Evolutionary conservation across 2,888 invertebrate genomes (phyloP).

Genomic region (Drosophila macrospina): DNA sequence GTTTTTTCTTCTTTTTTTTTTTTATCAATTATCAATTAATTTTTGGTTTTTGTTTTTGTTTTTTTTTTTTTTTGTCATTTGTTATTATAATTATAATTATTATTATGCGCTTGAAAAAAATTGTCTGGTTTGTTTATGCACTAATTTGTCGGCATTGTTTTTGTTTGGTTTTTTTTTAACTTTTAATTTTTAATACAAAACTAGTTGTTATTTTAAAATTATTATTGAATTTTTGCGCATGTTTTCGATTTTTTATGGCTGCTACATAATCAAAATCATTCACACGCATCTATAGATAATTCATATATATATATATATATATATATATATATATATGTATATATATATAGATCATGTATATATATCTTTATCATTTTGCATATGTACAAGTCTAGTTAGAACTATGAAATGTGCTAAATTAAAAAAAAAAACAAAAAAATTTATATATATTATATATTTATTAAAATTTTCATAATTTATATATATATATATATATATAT

Average conservation of each 20-base stretch:
- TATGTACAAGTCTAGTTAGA: conserved; percentile 76
- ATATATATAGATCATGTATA: conserved; percentile 32
- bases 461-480: conserved; percentile 53
- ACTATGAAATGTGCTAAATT: conserved; percentile 78
- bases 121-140: conserved; percentile 57
- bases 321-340: conserved; percentile 22
- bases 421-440: conserved; percentile 54
- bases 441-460: conserved; percentile 52
- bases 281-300: conserved; percentile 39
- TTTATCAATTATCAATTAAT: conserved; percentile 36
- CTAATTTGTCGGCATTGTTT: conserved; percentile 71
- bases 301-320: conserved; percentile 27
- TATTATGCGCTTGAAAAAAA: conserved; percentile 73
- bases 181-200: conserved; percentile 65
- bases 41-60: conserved; percentile 30
- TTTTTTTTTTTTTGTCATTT: conserved; percentile 19
- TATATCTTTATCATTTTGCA: conserved; percentile 52
- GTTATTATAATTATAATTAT: conserved; percentile 57
- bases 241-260: conserved; percentile 39
- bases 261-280: conserved; percentile 62
- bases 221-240: conserved; percentile 73
- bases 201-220: conserved; percentile 73
- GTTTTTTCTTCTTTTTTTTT: background rate
- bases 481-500: conserved; percentile 32
- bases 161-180: conserved; percentile 17